Evolutionary conservation across 2,888 invertebrate genomes (phyloP), one percentile per base, ranked within the genome.

Genomic region (Agrochola circellaris): DNA sequence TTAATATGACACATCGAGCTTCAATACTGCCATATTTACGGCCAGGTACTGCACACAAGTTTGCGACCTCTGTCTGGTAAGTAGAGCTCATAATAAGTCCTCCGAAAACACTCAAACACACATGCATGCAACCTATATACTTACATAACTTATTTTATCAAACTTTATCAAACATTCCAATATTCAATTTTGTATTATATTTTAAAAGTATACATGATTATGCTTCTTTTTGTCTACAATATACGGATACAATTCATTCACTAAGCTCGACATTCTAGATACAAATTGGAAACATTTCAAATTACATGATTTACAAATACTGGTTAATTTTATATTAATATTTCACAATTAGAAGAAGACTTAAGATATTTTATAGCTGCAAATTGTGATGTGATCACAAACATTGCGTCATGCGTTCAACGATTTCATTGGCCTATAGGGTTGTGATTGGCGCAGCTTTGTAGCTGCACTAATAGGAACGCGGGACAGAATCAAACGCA

Each of bases 91-190:
- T 23, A 67, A 8, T 11, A 60, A 76, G 15, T 15, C 34, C n/a
- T 54, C 17, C 2, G 34, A 61, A 69, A 58, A 69, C 56, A 61
- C 45, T 61, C 65, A 72, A 68, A 83, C 82, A 86, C 72, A 77
- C 72, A 73, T 45, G 17, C 85, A 83, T 79, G 73, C 86, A 81
- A 88, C 20, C 58, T 87, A 85, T 85, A 64, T 79, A n/a, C n/a
- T n/a, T n/a, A 87, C 86, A 87, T 30, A 42, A 74, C 48, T 75
- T 62, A 74, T 60, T 71, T 75, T 65, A 68, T 73, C 64, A 73
- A 78, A 70, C 66, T 64, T 48, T 80, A 84, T 72, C 69, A 86
- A 83, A 86, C 72, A 75, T 84, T 30, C 83, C 83, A 72, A 70
- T 64, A 66, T 61, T 73, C n/a, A 76, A 75, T 82, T 81, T 78